Conservation (phyloP, 2,888 invertebrate species). For the Agrochola circellaris region DNA sequence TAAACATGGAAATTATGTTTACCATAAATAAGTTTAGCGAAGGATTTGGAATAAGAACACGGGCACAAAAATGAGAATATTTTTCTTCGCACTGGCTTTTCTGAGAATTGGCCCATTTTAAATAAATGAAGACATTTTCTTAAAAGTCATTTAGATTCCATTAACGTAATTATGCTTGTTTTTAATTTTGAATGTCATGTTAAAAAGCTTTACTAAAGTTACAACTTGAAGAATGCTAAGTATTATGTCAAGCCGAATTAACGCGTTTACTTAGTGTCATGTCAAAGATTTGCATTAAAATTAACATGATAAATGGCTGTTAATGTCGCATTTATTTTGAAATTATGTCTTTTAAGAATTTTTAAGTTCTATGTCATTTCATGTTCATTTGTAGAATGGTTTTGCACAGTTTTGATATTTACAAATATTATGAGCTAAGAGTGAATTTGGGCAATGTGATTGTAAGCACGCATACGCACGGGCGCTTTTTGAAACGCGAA, state of each 20-base stretch:
- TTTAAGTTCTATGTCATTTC: not conserved
- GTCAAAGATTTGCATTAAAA: constrained; percentile 36
- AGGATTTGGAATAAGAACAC: not conserved
- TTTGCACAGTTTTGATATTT: not conserved
- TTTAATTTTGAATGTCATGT: constrained; percentile 17
- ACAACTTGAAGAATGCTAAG: constrained; percentile 25
- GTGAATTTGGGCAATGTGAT: not conserved
- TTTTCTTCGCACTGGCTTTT: not conserved
- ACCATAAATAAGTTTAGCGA: not conserved
- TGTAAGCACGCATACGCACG: too few species aligned
- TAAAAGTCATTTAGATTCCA: constrained; percentile 11
- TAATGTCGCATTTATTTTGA: not conserved
- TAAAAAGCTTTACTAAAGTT: constrained; percentile 25
- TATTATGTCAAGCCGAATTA: constrained; percentile 33
- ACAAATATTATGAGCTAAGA: too few species aligned
- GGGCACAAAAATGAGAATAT: not conserved
- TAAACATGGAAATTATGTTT: not conserved
- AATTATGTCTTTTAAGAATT: not conserved
- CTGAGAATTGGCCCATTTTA: not conserved
- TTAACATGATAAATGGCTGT: constrained; percentile 19
- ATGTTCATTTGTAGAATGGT: not conserved
- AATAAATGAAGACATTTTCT: constrained; percentile 16
- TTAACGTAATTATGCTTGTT: constrained; percentile 22
- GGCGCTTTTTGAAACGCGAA: too few species aligned
- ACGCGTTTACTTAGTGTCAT: constrained; percentile 22